Base-by-base conservation (phyloP, 1,140 invertebrate genomes). In the Vollenhovia emeryi region DNA sequence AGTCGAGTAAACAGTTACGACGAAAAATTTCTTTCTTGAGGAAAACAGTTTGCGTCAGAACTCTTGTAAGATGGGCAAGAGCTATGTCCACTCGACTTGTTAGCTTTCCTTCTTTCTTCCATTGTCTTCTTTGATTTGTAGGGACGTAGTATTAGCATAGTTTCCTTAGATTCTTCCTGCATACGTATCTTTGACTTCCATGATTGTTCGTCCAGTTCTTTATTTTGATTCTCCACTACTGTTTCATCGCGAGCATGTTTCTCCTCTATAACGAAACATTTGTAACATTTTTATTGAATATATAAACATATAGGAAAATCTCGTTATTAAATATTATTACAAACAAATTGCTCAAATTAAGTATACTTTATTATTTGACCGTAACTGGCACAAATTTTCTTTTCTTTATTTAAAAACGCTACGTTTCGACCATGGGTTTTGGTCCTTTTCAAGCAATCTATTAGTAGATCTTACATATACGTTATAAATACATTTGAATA, bases 201-300 rank as follows among this genome's bases (percentile, higher is more conserved):
- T 40, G 68, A 33, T 3, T 93, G 91, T 4, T 92, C 91, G 69
- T 84, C 82, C 2, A 85, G 33, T 4, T 93, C 90, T 62, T 93
- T 95, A 88, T 93, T 92, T 66, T 94, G 95, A 86, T 94, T 94
- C 69, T 95, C 94, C 4, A 94, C 87, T 64, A 91, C 86, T 50
- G 91, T 91, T 83, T 95, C 95, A 80, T 95, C 95, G 68, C 94
- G 93, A 15, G 93, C 84, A 62, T 95, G 94, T 71, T 95, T 95
- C 62, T 96, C 95, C 66, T 94, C 95, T 93, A 86, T 43, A 91
- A 93, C 68, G 60, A 64, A 64, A 64, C 9, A 62, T 60, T 62
- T 36, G 18, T 36, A 64, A 40, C 9, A 64, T 21, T 64, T 21
- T 33, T 64, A 1, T 40, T 36, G 9, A 18, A 15, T 30, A 18